These are phyloP conservation scores for Morpho achilles DNA, from an alignment of 2,888 invertebrate species.

Conservation along the genomic window DNA sequence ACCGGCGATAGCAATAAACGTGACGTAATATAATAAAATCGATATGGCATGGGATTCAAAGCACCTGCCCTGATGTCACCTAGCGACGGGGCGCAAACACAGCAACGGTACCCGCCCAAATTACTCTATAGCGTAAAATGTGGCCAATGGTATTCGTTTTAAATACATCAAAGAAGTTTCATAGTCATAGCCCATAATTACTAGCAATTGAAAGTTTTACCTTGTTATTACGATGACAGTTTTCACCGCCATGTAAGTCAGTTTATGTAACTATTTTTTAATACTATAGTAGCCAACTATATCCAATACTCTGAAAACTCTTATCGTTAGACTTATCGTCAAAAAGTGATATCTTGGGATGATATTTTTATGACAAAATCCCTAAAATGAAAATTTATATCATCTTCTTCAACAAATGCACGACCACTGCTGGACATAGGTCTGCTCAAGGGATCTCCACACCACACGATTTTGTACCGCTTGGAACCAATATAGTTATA, in stretches of 20 bases:
- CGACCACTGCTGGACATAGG: no score
- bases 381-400: no score
- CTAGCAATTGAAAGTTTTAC: constrained; percentile 2
- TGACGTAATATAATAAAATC: constrained; percentile 41
- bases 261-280: not conserved
- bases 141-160: constrained; percentile 7
- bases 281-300: no score
- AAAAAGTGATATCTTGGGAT: not conserved
- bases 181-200: constrained; percentile 7
- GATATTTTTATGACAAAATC: not conserved
- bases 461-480: no score
- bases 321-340: not conserved
- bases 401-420: no score
- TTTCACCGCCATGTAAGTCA: not conserved
- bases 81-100: constrained; percentile 59
- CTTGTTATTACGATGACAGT: constrained; percentile 1
- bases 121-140: constrained; percentile 29
- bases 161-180: constrained; percentile 10
- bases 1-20: constrained; percentile 20
- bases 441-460: no score
- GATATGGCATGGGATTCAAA: constrained; percentile 48
- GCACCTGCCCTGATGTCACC: constrained; percentile 53
- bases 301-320: no score
- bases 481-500: no score
- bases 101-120: constrained; percentile 36